Conservation (phyloP, 2,113 vertebrate genomes). For the Scomber scombrus region DNA sequence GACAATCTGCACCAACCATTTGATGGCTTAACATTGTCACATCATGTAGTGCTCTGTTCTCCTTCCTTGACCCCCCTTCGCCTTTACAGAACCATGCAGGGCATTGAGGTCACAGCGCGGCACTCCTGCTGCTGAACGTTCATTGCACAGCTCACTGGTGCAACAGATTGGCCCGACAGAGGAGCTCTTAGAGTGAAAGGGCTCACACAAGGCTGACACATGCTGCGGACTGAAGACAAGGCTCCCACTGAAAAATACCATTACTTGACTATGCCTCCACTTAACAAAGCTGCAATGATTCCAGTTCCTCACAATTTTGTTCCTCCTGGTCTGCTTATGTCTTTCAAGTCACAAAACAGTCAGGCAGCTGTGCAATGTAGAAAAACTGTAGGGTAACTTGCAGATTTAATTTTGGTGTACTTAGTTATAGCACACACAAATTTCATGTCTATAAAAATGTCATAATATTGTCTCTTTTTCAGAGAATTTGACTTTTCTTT, state of each 20-base stretch:
- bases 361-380: background rate
- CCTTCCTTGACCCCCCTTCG: constrained; percentile 3
- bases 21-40: constrained; percentile 6
- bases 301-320: background rate
- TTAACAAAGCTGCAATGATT: constrained; percentile 19
- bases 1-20: constrained; percentile 1
- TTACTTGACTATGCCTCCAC: constrained; percentile 19
- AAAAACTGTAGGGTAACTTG: background rate
- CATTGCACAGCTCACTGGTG: constrained; percentile 69
- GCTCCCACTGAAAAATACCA: constrained; percentile 17
- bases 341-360: constrained; percentile 8
- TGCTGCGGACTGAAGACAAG: constrained; percentile 22
- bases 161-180: constrained; percentile 70
- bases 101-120: constrained; percentile 48
- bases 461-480: too few species aligned
- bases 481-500: background rate
- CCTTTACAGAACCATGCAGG: constrained; percentile 7
- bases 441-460: too few species aligned
- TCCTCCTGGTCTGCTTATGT: background rate
- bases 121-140: constrained; percentile 55
- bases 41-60: constrained; percentile 17
- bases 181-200: constrained; percentile 40
- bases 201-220: constrained; percentile 52
- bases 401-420: background rate
- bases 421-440: too few species aligned